Base-by-base conservation (phyloP, 2,797 vertebrate species). In the Sebastiscus tertius region DNA sequence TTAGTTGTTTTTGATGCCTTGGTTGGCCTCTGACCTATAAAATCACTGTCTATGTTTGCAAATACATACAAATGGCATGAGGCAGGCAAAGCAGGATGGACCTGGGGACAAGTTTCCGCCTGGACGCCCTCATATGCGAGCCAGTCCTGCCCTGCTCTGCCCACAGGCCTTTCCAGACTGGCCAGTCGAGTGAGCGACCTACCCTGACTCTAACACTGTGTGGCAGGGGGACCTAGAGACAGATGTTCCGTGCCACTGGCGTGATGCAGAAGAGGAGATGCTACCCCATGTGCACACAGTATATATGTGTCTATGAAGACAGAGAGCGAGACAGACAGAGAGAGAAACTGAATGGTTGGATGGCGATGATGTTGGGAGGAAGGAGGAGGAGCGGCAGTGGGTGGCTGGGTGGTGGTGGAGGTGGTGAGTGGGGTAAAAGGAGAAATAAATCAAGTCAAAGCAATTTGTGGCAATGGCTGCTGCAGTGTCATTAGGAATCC, bases 201-300 rank as follows among this genome's bases (percentile, higher is more conserved):
- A 33, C 91, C 84, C 93, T 95, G 96, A 94, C 94, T 96, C 83
- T 96, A 95, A 96, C 90, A 18, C 55, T 91, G 87, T 72, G 88
- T 95, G 96, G 96, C 96, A 97, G 95, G 75, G 92, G 87, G 93
- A 94, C 80, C 87, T 91, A 89, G 39, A 91, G 97, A 97, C 97
- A 97, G 97, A 97, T 97, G 97, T 95, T 97, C 89, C 90, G 92
- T 97, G 97, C 96, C 97, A 97, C 88, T 90, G 95, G 96, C 96
- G 82, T 86, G 87, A 82, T 72, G 87, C 88, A 87, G 89, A 84
- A 78, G 87, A 91, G 87, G 85, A 90, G 85, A 89, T 83, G 59
- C 67, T 72, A 72, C 77, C 86, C 64, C 77, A 22, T 64, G 73
- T 69, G 79, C 66, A 73, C 42, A 61, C 39, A 80, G 71, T 76